Conservation (phyloP, 2,888 invertebrate species). For the Brachylomia viminalis region DNA sequence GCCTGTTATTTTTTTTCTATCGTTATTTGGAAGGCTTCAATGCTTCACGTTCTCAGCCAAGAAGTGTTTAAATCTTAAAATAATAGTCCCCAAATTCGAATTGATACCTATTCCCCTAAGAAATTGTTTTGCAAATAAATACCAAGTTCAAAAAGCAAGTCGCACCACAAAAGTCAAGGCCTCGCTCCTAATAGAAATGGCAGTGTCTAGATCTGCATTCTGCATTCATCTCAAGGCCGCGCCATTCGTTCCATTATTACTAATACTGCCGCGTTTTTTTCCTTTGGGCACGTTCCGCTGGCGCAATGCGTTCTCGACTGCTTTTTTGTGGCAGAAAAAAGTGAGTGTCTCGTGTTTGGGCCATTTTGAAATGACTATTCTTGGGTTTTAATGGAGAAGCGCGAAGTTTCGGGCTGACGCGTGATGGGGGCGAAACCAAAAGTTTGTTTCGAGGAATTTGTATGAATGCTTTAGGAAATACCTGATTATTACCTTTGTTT, state of each 20-base stretch:
- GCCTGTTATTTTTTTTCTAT: neutral
- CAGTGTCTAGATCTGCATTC: slow-evolving; percentile 64
- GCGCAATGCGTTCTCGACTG: slow-evolving; percentile 49
- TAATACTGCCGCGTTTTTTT: slow-evolving; percentile 62
- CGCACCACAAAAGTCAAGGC: slow-evolving; percentile 57
- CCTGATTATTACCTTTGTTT: neutral
- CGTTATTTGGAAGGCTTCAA: neutral
- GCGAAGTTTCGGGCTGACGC: neutral
- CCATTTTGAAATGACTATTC: slow-evolving; percentile 26
- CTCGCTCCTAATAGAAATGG: slow-evolving; percentile 52
- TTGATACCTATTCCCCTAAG: neutral
- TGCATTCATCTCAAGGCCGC: slow-evolving; percentile 71
- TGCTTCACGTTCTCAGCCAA: neutral
- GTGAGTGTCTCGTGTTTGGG: slow-evolving; percentile 22
- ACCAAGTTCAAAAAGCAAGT: slow-evolving; percentile 19
- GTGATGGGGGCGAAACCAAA: neutral
- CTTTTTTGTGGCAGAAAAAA: slow-evolving; percentile 30
- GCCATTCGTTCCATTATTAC: slow-evolving; percentile 64
- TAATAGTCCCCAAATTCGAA: neutral
- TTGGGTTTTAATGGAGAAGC: slow-evolving; percentile 14
- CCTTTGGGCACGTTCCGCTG: slow-evolving; percentile 51
- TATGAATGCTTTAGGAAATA: slow-evolving; percentile 28
- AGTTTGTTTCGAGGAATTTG: slow-evolving; percentile 8
- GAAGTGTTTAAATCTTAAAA: neutral
- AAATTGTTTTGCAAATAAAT: slow-evolving; percentile 1